Evolutionary conservation across 2,113 vertebrate species (phyloP), one percentile per base, ranked within the genome.

Genomic region (Stigmatopora argus): DNA sequence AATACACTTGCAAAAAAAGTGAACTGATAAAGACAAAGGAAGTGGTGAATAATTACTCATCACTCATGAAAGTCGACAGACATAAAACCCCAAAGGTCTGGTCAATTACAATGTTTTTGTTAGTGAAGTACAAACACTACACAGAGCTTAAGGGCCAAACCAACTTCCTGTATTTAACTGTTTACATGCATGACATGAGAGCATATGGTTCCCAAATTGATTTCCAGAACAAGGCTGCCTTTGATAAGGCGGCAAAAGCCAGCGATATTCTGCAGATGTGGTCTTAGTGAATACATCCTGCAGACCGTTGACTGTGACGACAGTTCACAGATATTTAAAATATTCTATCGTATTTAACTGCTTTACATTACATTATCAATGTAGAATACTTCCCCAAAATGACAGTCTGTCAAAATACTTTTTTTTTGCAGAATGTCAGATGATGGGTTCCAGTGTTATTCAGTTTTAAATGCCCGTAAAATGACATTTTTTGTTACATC

Each of bases 81-180:
- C 73, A 47, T 65, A 46, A 72, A 76, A 71, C 57, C 71, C 65
- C 23, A 68, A 70, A 69, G 64, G 47, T 74, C 64, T 75, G 65
- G 48, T 66, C 72, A 46, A 70, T 72, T 77, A 78, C 41, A 48
- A 14, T 21, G 73, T 67, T 81, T 78, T 74, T 82, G 71, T 80
- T 74, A 69, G 71, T 65, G 55, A 69, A 70, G 49, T 73, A 68
- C 60, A 82, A 83, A 85, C 67, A 76, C 52, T 58, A 73, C 51
- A 66, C 23, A 70, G 41, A 71, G 69, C 70, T 74, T 15, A 65
- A 62, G 66, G 52, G 65, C 56, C 57, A 62, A 72, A 82, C 73
- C 46, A 56, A 77, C 66, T 66, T 85, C 72, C 73, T 79, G 76
- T 67, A 58, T 67, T 82, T 64, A 77, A 78, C 57, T 46, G 38